phyloP scores from a whole-genome alignment of 35 echinoderm and acorn worm species.

The Lytechinus pictus region DNA sequence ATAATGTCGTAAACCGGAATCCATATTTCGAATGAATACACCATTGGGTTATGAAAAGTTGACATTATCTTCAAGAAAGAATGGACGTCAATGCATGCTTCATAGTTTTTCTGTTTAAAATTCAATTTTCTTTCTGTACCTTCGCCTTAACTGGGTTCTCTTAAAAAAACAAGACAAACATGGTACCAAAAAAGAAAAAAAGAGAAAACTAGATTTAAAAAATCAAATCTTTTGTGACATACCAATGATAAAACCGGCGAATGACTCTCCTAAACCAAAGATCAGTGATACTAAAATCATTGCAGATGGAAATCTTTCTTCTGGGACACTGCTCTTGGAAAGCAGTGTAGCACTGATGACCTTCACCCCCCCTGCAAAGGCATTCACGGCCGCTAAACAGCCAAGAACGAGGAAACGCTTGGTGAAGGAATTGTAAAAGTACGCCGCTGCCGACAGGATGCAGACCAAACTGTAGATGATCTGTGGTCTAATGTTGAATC shows the following conservation, averaged over 20 bases:
- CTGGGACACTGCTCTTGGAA: neutral
- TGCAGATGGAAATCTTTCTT: neutral
- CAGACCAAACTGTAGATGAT: neutral
- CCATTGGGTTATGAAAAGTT: too few relatives aligned
- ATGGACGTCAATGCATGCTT: too few relatives aligned
- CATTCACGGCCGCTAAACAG: neutral
- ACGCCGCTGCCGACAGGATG: neutral
- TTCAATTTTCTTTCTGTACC: too few relatives aligned
- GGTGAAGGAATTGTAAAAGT: neutral
- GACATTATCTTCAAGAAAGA: too few relatives aligned
- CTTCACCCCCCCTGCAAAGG: neutral
- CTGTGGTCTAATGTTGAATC: neutral
- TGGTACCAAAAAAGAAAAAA: too few relatives aligned
- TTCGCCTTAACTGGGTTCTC: too few relatives aligned
- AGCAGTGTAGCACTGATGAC: neutral
- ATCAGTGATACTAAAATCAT: neutral
- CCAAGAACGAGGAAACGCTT: neutral
- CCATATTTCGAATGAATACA: too few relatives aligned
- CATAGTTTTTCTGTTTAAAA: too few relatives aligned
- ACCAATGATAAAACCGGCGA: neutral
- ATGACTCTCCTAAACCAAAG: neutral
- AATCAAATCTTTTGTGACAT: neutral
- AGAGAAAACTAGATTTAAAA: too few relatives aligned
- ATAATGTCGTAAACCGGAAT: too few relatives aligned
- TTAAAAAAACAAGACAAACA: too few relatives aligned